A percentile compares a stretch with the other conserved stretches of the same genome.
Conservation (phyloP, 2,797 vertebrate genomes). For the Emydoidea blandingii region DNA sequence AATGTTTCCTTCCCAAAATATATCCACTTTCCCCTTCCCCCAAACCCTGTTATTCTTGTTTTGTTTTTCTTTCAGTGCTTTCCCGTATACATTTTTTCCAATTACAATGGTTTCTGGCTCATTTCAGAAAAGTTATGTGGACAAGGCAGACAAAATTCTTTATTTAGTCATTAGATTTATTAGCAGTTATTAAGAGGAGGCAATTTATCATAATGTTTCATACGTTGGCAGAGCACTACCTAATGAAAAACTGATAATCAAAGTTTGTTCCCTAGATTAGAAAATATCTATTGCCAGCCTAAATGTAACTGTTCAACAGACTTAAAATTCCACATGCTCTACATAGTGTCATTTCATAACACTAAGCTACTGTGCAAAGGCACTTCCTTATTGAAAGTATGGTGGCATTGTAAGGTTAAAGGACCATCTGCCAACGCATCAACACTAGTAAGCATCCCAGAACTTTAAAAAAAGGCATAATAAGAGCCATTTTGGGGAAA, state of each 20-base stretch:
- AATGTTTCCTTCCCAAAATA: background rate
- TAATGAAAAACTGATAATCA: background rate
- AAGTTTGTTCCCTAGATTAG: background rate
- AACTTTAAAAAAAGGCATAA: background rate
- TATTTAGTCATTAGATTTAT: conserved; percentile 20
- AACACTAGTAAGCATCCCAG: rapidly evolving
- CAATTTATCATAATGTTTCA: background rate
- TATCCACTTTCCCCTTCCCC: background rate
- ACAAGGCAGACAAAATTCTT: background rate
- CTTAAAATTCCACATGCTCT: background rate
- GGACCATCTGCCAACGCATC: rapidly evolving
- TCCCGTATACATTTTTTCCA: conserved; percentile 34
- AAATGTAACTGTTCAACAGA: background rate
- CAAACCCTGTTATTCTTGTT: conserved; percentile 28
- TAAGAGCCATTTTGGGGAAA: background rate
- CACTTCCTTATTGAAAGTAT: background rate
- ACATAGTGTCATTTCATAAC: rapidly evolving
- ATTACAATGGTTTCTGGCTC: conserved; percentile 27
- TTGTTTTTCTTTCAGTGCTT: conserved; percentile 15
- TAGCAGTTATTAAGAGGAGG: background rate
- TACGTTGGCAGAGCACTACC: background rate
- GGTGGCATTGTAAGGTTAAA: background rate
- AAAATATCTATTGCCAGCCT: rapidly evolving
- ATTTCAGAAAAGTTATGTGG: background rate
- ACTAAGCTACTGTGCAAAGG: rapidly evolving